A percentile compares a stretch with the other conserved stretches of the same genome.
Evolutionary conservation across 2,113 vertebrate genomes (phyloP).

Genomic region (Anolis carolinensis): DNA sequence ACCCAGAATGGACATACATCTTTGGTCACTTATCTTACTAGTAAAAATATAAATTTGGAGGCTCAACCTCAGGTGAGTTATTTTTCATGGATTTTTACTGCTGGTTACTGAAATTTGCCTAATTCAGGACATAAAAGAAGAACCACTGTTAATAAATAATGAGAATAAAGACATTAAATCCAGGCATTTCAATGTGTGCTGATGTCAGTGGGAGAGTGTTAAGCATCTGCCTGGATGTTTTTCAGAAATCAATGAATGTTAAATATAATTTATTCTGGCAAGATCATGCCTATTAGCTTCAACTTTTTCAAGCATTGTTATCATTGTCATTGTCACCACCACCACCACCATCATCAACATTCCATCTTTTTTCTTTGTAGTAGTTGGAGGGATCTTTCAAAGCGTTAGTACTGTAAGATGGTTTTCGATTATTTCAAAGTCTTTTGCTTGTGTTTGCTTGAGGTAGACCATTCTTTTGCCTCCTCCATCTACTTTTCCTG

Average conservation of each 20-base stretch:
- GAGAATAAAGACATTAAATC: background rate
- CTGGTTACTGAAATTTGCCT: background rate
- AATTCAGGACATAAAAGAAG: background rate
- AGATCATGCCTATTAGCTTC: background rate
- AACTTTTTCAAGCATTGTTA: background rate
- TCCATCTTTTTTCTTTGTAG: too few species aligned
- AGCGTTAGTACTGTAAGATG: too few species aligned
- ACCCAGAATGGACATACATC: constrained; percentile 77
- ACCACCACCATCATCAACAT: too few species aligned
- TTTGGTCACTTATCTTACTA: constrained; percentile 82
- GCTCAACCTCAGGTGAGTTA: constrained; percentile 78
- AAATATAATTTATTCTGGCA: background rate
- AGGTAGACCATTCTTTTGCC: too few species aligned
- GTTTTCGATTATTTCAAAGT: too few species aligned
- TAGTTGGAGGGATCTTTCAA: too few species aligned
- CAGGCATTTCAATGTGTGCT: background rate
- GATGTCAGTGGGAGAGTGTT: background rate
- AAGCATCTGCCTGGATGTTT: background rate
- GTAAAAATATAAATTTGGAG: constrained; percentile 71
- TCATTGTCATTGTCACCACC: background rate
- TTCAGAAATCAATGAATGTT: background rate
- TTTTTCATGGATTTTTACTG: background rate
- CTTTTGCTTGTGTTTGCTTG: too few species aligned
- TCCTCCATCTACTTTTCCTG: too few species aligned
- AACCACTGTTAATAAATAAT: background rate